Evolutionary conservation across 2,113 vertebrate genomes (phyloP).

Genomic region (Bambusicola thoracicus): DNA sequence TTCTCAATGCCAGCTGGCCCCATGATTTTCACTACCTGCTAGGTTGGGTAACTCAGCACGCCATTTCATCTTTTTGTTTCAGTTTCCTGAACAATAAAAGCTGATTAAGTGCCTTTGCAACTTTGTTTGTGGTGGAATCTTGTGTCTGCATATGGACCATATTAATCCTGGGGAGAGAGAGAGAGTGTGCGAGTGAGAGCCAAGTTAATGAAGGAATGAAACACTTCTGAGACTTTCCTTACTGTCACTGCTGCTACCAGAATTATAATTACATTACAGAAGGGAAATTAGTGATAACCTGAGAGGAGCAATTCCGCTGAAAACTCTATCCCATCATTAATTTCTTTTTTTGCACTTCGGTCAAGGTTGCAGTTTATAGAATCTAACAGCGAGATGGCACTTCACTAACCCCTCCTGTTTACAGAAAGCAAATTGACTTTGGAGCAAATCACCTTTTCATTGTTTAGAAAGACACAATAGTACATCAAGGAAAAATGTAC

Average conservation of each 20-base stretch:
- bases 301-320: constrained; percentile 56
- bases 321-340: constrained; percentile 67
- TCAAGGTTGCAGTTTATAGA: constrained; percentile 69
- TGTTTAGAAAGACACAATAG: constrained; percentile 76
- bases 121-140: constrained; percentile 18
- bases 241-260: constrained; percentile 62
- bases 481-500: constrained; percentile 76
- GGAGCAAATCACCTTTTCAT: constrained; percentile 71
- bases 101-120: constrained; percentile 57
- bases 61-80: not conserved
- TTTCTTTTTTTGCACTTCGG: constrained; percentile 58
- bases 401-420: constrained; percentile 71
- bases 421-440: constrained; percentile 78
- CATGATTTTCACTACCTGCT: not conserved
- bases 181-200: not conserved
- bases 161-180: constrained; percentile 45
- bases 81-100: constrained; percentile 38
- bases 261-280: constrained; percentile 59
- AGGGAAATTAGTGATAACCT: constrained; percentile 69
- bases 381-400: constrained; percentile 58
- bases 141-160: not conserved
- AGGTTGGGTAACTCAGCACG: not conserved
- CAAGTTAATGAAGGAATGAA: constrained; percentile 64
- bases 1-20: not conserved
- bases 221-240: constrained; percentile 51